These are phyloP conservation scores for Bombus pyrosoma DNA, from an alignment of 1,140 invertebrate species.

Conservation along the genomic window DNA sequence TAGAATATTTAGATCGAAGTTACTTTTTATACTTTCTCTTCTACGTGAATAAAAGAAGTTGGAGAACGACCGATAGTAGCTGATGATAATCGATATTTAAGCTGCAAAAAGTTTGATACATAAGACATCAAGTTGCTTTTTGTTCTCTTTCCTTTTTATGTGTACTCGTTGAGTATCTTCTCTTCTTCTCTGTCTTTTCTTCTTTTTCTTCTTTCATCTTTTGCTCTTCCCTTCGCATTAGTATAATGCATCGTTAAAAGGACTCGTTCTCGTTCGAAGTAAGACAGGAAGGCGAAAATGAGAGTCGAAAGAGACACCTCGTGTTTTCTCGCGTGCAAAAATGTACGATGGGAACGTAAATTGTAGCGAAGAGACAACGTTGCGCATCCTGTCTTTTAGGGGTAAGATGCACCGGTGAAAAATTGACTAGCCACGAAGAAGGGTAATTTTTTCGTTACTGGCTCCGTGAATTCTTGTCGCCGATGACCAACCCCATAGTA, in stretches of 20 bases:
- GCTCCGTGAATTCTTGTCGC: background rate
- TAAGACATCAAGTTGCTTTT: too few relatives aligned
- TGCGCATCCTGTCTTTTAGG: background rate
- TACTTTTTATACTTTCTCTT: background rate
- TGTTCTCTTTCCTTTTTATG: background rate
- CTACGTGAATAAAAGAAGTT: too few relatives aligned
- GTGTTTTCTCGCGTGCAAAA: background rate
- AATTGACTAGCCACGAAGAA: background rate
- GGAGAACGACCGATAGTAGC: too few relatives aligned
- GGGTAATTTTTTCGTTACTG: background rate
- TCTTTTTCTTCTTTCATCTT: background rate
- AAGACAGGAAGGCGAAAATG: background rate
- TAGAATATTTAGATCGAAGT: too few relatives aligned
- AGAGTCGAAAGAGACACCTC: background rate
- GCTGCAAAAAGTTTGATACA: too few relatives aligned
- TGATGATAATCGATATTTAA: too few relatives aligned
- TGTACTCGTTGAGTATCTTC: background rate
- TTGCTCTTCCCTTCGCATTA: slow-evolving; percentile 6
- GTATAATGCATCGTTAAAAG: slow-evolving; percentile 35
- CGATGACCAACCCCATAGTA: background rate
- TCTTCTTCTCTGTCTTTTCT: background rate
- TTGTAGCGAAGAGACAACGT: background rate
- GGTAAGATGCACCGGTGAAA: background rate
- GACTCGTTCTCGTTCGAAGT: background rate
- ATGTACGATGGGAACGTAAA: background rate